Evolutionary conservation across 1,140 invertebrate genomes (phyloP), one percentile per base, ranked within the genome.

Genomic region (Andricus grossulariae): DNA sequence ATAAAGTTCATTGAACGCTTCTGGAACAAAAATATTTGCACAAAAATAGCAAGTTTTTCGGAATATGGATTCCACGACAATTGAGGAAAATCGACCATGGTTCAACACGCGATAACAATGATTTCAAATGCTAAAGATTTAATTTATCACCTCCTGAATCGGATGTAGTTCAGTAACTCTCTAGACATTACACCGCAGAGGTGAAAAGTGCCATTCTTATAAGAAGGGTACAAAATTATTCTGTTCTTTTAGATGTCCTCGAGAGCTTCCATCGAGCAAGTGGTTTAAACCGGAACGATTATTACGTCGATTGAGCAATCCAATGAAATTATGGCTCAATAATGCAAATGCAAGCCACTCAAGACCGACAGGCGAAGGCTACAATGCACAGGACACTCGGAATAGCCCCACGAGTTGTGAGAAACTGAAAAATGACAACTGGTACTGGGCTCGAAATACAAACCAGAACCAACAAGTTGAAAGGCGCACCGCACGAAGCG

Each of bases 31-130:
- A 49, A 50, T 83, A 88, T 7, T 84, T 84, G 73, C 12, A 55
- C 25, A 82, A 83, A 18, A 87, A 51, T 50, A 87, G 73, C 66
- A 82, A 78, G 70, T 78, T 81, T 13, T 87, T 80, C 57, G 79
- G 78, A 39, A 88, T 71, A n/a, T 16, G 52, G n/a, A 8, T 54
- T 54, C 52, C 52, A 54, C 16, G 18, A 54, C 3, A 18, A 54
- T 18, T 8, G 16, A 39, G 39, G 39, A 0, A 54, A 54, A 18
- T 8, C 7, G 16, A 54, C 16, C 5, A 18, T 18, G 18, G 16
- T n/a, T 7, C 15, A 54, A 8, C 18, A 54, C n/a, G n/a, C 52
- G 16, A 18, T 54, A 3, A 16, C 18, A 0, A 18, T 54, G 18
- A 54, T 54, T 8, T 3, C 0, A 8, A 54, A n/a, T 18, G n/a